Evolutionary conservation across 2,113 vertebrate species (phyloP), one percentile per base, ranked within the genome.

Genomic region (Nansenia antarctica): DNA sequence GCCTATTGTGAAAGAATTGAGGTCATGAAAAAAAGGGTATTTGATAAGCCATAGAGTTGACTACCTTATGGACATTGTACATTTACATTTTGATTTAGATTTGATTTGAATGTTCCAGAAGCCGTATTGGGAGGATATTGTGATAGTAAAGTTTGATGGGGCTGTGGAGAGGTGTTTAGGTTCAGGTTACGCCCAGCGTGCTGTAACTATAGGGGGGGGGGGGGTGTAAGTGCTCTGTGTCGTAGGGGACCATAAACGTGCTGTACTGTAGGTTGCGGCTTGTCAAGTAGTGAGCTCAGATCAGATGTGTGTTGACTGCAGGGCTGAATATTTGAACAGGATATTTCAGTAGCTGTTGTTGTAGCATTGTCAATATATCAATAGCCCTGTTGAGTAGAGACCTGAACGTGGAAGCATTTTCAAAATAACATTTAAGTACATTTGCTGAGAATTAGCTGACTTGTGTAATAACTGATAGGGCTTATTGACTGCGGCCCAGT

Each of bases 321-420:
- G 87, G 84, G 87, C 88, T 92, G 90, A 93, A 92, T 92, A 89
- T 90, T 92, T 92, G 87, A 92, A 86, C 91, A 90, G 90, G 90
- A 90, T 90, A 88, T 92, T 90, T 90, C 82, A 88, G 85, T 79
- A 76, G 87, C 85, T 82, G 84, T 92, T 92, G 89, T 89, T 92
- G 89, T 89, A 88, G 89, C 79, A 79, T 78, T 85, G 87, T 93
- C 92, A 86, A 93, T 93, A 92, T 71, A 87, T 93, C 92, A 90
- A 93, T 93, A 91, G 80, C 82, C 87, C 79, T 18, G 86, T 83
- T 83, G 81, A 87, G 80, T 88, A 85, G 81, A 86, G 88, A 85
- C 81, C 74, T 74, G 83, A 84, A 74, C 80, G 77, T 86, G 87
- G 87, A 90, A 88, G 89, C 86, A 78, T 90, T 90, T 92, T 92